These are phyloP conservation scores for Empidonax alnorum DNA, from an alignment of 2,113 vertebrate genomes.

Conservation along the genomic window DNA sequence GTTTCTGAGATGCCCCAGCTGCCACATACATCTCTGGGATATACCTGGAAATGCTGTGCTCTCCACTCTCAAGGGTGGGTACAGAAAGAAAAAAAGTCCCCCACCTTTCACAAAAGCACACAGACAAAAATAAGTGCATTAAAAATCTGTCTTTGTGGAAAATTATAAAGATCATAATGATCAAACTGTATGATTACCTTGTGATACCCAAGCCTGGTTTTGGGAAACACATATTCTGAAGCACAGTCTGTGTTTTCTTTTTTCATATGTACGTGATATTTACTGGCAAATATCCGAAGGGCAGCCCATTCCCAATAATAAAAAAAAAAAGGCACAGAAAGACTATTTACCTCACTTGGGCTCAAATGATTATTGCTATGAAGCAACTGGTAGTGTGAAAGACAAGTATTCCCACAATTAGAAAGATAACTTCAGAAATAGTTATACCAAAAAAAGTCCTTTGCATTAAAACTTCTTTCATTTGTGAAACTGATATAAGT, in stretches of 20 bases:
- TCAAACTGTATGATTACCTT: background rate
- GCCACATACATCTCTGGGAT: background rate
- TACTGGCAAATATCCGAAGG: background rate
- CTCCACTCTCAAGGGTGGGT: rapidly evolving
- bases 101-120: background rate
- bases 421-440: background rate
- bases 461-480: background rate
- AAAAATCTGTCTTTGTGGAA: background rate
- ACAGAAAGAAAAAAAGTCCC: background rate
- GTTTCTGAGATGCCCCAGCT: background rate
- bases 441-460: background rate
- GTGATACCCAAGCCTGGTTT: background rate
- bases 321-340: background rate
- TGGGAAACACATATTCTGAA: background rate
- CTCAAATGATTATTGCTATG: background rate
- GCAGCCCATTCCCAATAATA: background rate
- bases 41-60: background rate
- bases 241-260: background rate
- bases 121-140: background rate
- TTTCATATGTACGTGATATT: background rate
- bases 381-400: background rate
- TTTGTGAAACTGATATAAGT: background rate
- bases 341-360: background rate
- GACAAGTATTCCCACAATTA: background rate
- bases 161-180: background rate